Conservation (phyloP, 2,113 vertebrate species). For the Corydoras sp. region DNA sequence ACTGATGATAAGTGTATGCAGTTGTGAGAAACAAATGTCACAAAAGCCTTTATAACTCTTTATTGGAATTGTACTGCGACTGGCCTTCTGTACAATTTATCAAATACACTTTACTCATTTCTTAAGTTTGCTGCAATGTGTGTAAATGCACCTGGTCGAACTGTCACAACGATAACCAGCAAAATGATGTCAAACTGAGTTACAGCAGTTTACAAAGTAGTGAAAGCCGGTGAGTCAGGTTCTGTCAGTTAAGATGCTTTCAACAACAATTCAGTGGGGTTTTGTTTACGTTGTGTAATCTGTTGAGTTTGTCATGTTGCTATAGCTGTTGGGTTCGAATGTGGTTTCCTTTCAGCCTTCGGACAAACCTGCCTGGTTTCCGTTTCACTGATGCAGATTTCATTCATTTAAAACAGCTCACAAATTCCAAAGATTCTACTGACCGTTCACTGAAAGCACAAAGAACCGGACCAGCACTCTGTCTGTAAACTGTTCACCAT, state of each 20-base stretch:
- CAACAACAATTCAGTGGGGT: slow-evolving; percentile 30
- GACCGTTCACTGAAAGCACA: too few species aligned
- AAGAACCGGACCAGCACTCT: not conserved
- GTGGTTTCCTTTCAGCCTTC: not conserved
- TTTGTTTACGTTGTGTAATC: slow-evolving; percentile 50
- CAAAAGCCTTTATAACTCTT: too few species aligned
- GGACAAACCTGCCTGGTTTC: not conserved
- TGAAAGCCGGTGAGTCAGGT: slow-evolving; percentile 1
- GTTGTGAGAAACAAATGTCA: too few species aligned
- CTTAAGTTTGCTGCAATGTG: not conserved
- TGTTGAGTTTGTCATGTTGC: slow-evolving; percentile 27
- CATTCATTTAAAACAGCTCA: not conserved
- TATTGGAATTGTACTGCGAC: too few species aligned
- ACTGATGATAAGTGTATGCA: too few species aligned
- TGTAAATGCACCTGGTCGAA: not conserved
- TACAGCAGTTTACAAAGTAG: not conserved
- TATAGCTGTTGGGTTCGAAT: slow-evolving; percentile 7
- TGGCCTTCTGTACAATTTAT: too few species aligned
- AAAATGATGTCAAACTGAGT: not conserved
- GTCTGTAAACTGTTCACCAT: slow-evolving; percentile 2
- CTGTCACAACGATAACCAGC: not conserved
- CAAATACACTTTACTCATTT: not conserved
- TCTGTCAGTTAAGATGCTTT: slow-evolving; percentile 24
- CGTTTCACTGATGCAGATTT: not conserved
- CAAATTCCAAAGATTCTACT: too few species aligned